These are phyloP conservation scores for Neoitamus cyanurus DNA, from an alignment of 2,888 invertebrate genomes.

Conservation along the genomic window DNA sequence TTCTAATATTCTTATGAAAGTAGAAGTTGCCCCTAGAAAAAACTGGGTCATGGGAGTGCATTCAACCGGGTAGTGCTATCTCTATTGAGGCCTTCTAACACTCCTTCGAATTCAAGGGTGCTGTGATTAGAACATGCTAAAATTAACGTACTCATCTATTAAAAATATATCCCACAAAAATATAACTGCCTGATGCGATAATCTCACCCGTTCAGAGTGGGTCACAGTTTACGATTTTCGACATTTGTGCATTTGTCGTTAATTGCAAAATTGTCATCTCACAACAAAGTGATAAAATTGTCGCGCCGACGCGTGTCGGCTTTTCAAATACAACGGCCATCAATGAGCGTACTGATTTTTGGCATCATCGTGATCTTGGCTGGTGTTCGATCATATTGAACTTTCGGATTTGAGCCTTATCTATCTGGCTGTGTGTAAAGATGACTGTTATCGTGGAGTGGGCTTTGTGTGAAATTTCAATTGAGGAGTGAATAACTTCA, in stretches of 20 bases:
- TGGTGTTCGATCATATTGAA: not conserved
- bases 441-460: not conserved
- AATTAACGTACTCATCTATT: not conserved
- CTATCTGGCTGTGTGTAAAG: not conserved
- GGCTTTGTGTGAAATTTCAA: not conserved
- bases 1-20: not conserved
- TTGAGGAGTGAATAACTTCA: not conserved
- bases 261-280: not conserved
- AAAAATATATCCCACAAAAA: not conserved
- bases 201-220: not conserved
- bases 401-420: not conserved
- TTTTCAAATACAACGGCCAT: not conserved
- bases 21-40: not conserved
- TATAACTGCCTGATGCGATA: not conserved
- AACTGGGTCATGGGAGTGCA: not conserved
- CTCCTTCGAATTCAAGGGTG: not conserved
- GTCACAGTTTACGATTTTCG: not conserved
- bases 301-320: not conserved
- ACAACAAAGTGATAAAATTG: not conserved
- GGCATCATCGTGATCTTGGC: not conserved
- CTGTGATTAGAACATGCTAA: not conserved
- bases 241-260: not conserved
- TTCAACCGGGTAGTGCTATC: not conserved
- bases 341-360: not conserved
- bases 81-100: not conserved